These are phyloP conservation scores for Cyclargus thomasi DNA, from an alignment of 1,140 invertebrate species.

Conservation along the genomic window DNA sequence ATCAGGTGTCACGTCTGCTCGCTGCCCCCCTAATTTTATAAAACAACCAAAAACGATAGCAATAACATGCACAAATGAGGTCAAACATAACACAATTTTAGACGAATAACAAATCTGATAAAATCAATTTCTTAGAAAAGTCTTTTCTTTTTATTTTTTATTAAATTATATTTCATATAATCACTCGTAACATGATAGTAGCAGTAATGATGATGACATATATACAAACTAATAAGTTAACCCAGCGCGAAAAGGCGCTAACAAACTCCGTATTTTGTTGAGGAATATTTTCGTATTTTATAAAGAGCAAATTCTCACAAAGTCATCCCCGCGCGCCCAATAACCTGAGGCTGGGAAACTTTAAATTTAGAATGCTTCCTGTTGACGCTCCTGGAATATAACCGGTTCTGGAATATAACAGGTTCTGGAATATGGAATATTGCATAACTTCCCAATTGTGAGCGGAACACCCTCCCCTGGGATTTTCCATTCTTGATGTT, in stretches of 20 bases:
- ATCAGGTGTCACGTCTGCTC: no score
- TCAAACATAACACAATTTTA: no score
- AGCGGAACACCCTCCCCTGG: neutral
- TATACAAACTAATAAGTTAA: neutral
- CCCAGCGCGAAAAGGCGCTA: neutral
- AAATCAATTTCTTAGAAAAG: no score
- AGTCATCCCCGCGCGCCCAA: neutral
- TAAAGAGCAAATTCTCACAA: constrained; percentile 1
- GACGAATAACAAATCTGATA: no score
- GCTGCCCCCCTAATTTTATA: no score
- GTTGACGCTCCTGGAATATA: constrained; percentile 2
- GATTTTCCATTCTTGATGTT: neutral
- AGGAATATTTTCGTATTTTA: constrained; percentile 1
- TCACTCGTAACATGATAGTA: neutral
- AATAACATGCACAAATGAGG: no score
- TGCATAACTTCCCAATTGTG: neutral
- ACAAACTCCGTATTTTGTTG: neutral
- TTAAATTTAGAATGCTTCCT: constrained; percentile 1
- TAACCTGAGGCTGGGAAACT: constrained; percentile 2
- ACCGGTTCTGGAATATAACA: neutral
- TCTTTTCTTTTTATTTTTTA: no score
- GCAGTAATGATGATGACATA: neutral
- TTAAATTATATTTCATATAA: no score
- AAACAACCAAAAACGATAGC: no score
- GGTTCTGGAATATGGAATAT: constrained; percentile 3